Base-by-base conservation (phyloP, 2,797 vertebrate genomes). In the Xenentodon cancila region DNA sequence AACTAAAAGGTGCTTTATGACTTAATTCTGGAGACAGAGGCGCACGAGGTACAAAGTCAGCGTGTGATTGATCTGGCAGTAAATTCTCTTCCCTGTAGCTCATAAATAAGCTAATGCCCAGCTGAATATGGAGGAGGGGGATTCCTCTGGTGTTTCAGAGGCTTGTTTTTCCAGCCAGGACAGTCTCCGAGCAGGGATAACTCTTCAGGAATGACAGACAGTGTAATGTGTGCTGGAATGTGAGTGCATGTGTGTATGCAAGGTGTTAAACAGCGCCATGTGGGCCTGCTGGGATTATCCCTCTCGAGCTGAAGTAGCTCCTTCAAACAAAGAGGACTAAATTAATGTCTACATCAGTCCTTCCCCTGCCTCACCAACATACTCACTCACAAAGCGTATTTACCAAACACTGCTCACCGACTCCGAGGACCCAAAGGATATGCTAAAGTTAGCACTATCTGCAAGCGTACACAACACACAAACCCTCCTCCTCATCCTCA, bases 321-420 rank as follows among this genome's bases (percentile, higher is more conserved):
- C 92, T 95, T 95, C 90, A 95, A 96, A 96, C 91, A 93, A 92
- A 92, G 92, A 92, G 87, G 93, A 95, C 90, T 90, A 92, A 95
- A 95, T 91, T 87, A 92, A 94, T 91, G 89, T 95, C 96, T 95
- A 92, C 93, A 90, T 94, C 95, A 89, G 81, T 86, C 82, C 88
- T 88, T 88, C 87, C 81, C 92, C 90, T 86, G 92, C 92, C 93
- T 92, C 92, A 89, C 92, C 93, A 90, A 93, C 93, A 90, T 82
- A 82, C 53, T 34, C 59, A 88, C 37, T 61, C 68, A 71, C 69
- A 71, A 63, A 82, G 51, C 72, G 30, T 74, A 79, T 87, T 83
- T 84, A 83, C 80, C 71, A 71, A 78, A 64, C 69, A 32, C 77
- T 17, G 59, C 61, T 68, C 50, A 45, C 58, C 72, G 71, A 70